Evolutionary conservation across 1,140 invertebrate species (phyloP), one percentile per base, ranked within the genome.

Genomic region (Eciton burchellii): DNA sequence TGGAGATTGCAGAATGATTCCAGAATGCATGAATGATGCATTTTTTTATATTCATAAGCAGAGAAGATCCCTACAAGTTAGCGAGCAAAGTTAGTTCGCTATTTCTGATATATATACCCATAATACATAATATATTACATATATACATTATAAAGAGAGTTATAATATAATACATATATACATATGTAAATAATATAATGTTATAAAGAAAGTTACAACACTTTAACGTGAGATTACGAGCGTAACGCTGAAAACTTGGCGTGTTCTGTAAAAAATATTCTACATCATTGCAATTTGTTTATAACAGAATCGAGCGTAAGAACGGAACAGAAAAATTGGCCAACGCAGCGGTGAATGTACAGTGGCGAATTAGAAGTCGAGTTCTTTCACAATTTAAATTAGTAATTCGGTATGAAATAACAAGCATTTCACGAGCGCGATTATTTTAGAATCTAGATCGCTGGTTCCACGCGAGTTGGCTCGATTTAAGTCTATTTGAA

Each of bases 371-470:
- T 26, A 24, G 0, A 73, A 59, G 11, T 11, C 16, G 14, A 14
- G 2, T 12, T n/a, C 54, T 68, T 77, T 63, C 12, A 12, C 12
- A 6, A 66, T 6, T 6, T 68, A 6, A 66, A 3, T 6, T 68
- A 77, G 11, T 21, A 66, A 19, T 68, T 68, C 11, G 5, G 0
- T 11, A 4, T 12, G n/a, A 12, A 49, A 11, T 1, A 63, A n/a
- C n/a, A n/a, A n/a, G n/a, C n/a, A n/a, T n/a, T 52, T 76, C 21
- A 14, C 26, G 12, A 16, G 14, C 19, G 9, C 14, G 43, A 41
- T 57, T 11, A 29, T 70, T 57, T 43, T 6, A 8, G 41, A 79
- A 79, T 21, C n/a, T n/a, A n/a, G 8, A n/a, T 56, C 12, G 16
- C 24, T 21, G 2, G 8, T 79, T 70, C 6, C 21, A 11, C n/a